Evolutionary conservation across 2,888 invertebrate species (phyloP).

Genomic region (Hecatera dysodea): DNA sequence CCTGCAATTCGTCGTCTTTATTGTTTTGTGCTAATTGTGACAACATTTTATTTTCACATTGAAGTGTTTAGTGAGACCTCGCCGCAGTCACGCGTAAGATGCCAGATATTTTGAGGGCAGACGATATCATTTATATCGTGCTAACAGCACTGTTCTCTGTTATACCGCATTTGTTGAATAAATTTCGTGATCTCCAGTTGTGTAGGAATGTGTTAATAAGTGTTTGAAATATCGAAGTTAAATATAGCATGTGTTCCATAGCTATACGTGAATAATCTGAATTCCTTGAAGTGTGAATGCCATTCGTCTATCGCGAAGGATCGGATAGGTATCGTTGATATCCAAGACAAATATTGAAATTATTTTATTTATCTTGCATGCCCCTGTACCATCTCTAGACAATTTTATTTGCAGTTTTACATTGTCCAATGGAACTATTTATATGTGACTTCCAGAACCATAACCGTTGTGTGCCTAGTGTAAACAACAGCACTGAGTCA

Average conservation of each 20-base stretch:
- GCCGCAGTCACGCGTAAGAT: slow-evolving; percentile 67
- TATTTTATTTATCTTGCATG: slow-evolving; percentile 37
- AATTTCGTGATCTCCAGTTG: slow-evolving; percentile 75
- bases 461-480: slow-evolving; percentile 26
- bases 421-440: slow-evolving; percentile 30
- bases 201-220: slow-evolving; percentile 79
- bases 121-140: slow-evolving; percentile 70
- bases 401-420: neutral
- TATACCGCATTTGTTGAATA: slow-evolving; percentile 74
- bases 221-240: slow-evolving; percentile 67
- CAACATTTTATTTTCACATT: slow-evolving; percentile 63
- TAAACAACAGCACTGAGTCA: slow-evolving; percentile 50
- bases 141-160: slow-evolving; percentile 72
- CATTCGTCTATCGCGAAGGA: slow-evolving; percentile 36
- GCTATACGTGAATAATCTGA: slow-evolving; percentile 33
- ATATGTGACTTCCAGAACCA: slow-evolving; percentile 49
- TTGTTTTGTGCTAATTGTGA: slow-evolving; percentile 64
- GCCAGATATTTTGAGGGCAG: slow-evolving; percentile 73
- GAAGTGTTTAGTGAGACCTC: slow-evolving; percentile 57
- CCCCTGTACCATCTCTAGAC: slow-evolving; percentile 26
- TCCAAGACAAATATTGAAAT: slow-evolving; percentile 51
- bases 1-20: slow-evolving; percentile 74
- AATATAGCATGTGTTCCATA: slow-evolving; percentile 20
- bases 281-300: slow-evolving; percentile 44
- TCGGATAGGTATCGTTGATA: slow-evolving; percentile 40